Percentiles rank a stretch among this genome's conserved stretches.
Evolutionary conservation across 2,797 vertebrate genomes (phyloP).

Genomic region (Triplophysa bombifrons): DNA sequence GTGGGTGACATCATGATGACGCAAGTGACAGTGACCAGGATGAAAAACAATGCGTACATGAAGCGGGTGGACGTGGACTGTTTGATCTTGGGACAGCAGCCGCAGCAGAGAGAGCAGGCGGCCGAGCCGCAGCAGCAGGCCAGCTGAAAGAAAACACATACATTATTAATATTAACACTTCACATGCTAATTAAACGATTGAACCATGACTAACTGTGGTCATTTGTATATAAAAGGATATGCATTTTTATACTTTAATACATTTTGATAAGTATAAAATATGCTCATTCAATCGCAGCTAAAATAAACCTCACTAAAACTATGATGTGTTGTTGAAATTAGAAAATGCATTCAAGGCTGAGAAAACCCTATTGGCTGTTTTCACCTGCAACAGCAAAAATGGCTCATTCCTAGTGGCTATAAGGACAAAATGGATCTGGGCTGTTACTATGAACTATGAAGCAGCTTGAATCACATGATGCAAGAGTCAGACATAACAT

Average conservation of each 20-base stretch:
- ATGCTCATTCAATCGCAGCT: not conserved
- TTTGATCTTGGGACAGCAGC: slow-evolving; percentile 93
- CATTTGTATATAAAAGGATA: not conserved
- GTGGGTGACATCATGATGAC: slow-evolving; percentile 95
- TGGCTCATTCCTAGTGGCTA: slow-evolving; percentile 49
- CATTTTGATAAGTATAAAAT: not conserved
- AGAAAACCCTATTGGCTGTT: slow-evolving; percentile 35
- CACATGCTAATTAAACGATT: not conserved
- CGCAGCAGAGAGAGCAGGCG: slow-evolving; percentile 90
- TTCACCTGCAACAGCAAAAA: slow-evolving; percentile 46
- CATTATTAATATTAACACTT: not conserved
- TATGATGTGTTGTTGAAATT: not conserved
- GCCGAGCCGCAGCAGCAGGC: slow-evolving; percentile 94
- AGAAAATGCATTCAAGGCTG: not conserved
- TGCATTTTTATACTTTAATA: not conserved
- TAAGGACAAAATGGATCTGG: slow-evolving; percentile 3
- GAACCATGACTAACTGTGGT: not conserved
- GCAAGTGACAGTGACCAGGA: slow-evolving; percentile 88
- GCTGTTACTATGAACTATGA: slow-evolving; percentile 62
- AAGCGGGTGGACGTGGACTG: slow-evolving; percentile 94
- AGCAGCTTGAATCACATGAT: slow-evolving; percentile 40
- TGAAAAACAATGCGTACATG: slow-evolving; percentile 95
- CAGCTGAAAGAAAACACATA: slow-evolving; percentile 74
- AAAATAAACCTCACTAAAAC: not conserved
- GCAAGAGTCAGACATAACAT: slow-evolving; percentile 30